phyloP scores from a whole-genome alignment of 2,797 vertebrate genomes.

The Mus spretus region DNA sequence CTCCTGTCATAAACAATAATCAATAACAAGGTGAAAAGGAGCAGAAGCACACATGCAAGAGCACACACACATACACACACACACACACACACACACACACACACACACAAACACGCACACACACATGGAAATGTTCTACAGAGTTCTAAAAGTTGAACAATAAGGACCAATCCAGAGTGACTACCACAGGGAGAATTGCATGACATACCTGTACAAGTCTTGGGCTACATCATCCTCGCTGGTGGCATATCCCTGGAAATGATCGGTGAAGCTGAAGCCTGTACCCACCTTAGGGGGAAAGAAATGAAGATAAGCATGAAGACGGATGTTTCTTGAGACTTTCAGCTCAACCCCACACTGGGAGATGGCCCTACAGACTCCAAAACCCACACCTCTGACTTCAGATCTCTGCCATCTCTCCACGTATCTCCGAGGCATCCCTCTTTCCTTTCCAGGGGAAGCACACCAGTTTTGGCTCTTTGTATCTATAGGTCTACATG shows the following conservation, averaged over 20 bases:
- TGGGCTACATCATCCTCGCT: conserved; percentile 91
- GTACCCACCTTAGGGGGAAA: conserved; percentile 90
- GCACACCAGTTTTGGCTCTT: not conserved
- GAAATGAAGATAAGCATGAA: not conserved
- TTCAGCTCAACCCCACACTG: not conserved
- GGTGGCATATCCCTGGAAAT: conserved; percentile 87
- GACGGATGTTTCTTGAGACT: not conserved
- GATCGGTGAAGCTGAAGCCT: conserved; percentile 92
- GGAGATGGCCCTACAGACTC: not conserved
- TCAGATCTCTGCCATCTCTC: not conserved
- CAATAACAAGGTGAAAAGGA: not conserved
- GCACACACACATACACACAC: not conserved
- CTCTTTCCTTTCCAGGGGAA: not conserved
- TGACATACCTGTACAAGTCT: conserved; percentile 90
- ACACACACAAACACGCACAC: not conserved
- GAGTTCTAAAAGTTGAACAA: not conserved
- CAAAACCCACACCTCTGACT: not conserved
- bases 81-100: not conserved
- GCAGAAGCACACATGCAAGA: not conserved
- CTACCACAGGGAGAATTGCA: not conserved
- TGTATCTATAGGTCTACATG: not conserved
- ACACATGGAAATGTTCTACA: not conserved
- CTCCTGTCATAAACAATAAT: not conserved
- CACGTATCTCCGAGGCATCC: not conserved
- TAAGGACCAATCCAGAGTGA: not conserved